Evolutionary conservation across 2,888 invertebrate species (phyloP).

Genomic region (Thymelicus acteon): DNA sequence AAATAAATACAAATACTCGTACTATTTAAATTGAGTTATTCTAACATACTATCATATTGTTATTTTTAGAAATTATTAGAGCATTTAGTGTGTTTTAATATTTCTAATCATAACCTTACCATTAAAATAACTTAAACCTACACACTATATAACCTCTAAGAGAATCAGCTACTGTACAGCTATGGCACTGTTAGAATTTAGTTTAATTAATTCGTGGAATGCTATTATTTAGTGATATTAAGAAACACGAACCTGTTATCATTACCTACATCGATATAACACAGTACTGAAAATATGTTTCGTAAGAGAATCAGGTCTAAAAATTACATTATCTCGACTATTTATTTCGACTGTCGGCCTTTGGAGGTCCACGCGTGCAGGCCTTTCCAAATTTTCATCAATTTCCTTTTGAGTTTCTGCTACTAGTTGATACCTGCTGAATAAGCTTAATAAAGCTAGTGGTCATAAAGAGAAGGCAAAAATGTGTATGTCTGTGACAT

Average conservation of each 20-base stretch:
- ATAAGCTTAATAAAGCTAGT: too few relatives aligned
- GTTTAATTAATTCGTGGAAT: constrained; percentile 48
- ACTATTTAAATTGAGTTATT: constrained; percentile 7
- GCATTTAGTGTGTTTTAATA: constrained; percentile 8
- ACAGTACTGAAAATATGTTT: not conserved
- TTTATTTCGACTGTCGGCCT: not conserved
- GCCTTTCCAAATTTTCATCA: too few relatives aligned
- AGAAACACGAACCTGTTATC: constrained; percentile 31
- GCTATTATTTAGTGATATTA: constrained; percentile 47
- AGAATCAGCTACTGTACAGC: constrained; percentile 54
- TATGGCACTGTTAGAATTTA: constrained; percentile 58
- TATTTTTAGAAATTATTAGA: constrained; percentile 14
- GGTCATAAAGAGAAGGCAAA: too few relatives aligned
- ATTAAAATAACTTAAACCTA: constrained; percentile 20
- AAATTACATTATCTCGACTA: too few relatives aligned
- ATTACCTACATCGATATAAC: constrained; percentile 13
- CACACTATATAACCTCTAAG: constrained; percentile 45
- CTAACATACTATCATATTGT: constrained; percentile 8
- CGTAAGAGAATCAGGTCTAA: not conserved
- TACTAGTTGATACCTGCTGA: too few relatives aligned
- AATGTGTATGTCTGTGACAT: too few relatives aligned
- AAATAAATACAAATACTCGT: not conserved
- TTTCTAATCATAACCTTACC: constrained; percentile 23
- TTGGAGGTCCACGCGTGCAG: too few relatives aligned
- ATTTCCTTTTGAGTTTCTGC: too few relatives aligned